A percentile compares a stretch with the other conserved stretches of the same genome.
Conservation (phyloP, 2,888 invertebrate genomes). For the Nomada flava region DNA sequence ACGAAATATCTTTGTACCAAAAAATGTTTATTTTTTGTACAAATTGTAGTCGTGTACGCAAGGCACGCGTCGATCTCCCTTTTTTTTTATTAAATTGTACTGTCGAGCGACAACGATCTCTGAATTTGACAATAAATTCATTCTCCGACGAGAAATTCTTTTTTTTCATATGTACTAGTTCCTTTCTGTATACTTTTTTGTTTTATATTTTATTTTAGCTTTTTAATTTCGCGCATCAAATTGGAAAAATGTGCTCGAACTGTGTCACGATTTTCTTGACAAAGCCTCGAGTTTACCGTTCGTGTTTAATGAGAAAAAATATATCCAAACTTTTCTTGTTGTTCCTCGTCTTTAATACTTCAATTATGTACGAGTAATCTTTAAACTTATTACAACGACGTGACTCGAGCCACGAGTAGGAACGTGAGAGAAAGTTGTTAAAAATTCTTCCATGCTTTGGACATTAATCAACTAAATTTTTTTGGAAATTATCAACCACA, state of each 20-base stretch:
- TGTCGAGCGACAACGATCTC: background rate
- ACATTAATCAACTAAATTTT: background rate
- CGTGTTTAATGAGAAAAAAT: slow-evolving; percentile 14
- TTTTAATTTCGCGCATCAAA: too few relatives aligned
- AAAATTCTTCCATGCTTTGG: background rate
- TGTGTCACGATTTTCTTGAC: background rate
- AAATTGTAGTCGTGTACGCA: too few relatives aligned
- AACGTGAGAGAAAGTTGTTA: background rate
- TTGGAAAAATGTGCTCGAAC: background rate
- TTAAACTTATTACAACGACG: background rate
- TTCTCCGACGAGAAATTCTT: background rate
- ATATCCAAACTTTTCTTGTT: background rate
- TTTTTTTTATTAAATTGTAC: background rate
- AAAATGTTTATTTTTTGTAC: background rate
- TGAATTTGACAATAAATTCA: slow-evolving; percentile 2
- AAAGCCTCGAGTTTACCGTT: background rate
- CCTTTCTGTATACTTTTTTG: background rate
- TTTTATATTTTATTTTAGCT: too few relatives aligned
- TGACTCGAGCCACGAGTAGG: slow-evolving; percentile 3
- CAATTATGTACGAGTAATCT: background rate
- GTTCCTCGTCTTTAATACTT: slow-evolving; percentile 13
- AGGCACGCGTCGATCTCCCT: background rate
- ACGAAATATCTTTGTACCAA: background rate
- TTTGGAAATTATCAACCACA: background rate
- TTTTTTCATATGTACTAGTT: background rate